Evolutionary conservation across 2,888 invertebrate species (phyloP).

Genomic region (Ommatoiulus sabulosus): DNA sequence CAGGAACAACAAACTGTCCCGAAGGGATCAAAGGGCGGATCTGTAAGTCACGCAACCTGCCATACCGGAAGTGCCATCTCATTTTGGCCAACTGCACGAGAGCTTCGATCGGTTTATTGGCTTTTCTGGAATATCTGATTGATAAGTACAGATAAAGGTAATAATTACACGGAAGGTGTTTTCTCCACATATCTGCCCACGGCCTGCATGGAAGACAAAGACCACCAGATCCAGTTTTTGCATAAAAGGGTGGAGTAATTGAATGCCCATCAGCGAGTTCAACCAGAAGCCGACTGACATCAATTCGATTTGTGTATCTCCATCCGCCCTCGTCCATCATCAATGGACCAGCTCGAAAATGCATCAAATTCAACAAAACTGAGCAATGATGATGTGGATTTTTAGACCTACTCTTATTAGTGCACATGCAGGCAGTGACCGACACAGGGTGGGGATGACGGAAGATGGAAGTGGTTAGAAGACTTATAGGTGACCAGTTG

Average conservation of each 20-base stretch:
- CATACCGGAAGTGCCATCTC: background rate
- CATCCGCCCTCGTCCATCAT: background rate
- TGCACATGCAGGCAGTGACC: background rate
- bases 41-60: background rate
- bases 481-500: background rate
- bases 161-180: background rate
- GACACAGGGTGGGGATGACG: background rate
- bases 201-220: background rate
- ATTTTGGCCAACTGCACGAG: background rate
- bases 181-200: background rate
- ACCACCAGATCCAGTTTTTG: background rate
- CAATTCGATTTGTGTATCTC: background rate
- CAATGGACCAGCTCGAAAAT: background rate
- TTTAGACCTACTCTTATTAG: background rate
- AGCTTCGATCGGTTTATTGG: background rate
- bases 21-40: background rate
- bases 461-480: background rate
- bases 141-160: background rate
- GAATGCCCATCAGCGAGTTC: background rate
- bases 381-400: background rate
- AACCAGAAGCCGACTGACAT: constrained; percentile 34
- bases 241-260: constrained; percentile 12
- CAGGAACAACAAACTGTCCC: background rate
- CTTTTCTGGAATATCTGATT: background rate
- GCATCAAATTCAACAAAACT: background rate